Evolutionary conservation across 2,888 invertebrate genomes (phyloP), one percentile per base, ranked within the genome.

Genomic region (Callyntrura guangdongensis): DNA sequence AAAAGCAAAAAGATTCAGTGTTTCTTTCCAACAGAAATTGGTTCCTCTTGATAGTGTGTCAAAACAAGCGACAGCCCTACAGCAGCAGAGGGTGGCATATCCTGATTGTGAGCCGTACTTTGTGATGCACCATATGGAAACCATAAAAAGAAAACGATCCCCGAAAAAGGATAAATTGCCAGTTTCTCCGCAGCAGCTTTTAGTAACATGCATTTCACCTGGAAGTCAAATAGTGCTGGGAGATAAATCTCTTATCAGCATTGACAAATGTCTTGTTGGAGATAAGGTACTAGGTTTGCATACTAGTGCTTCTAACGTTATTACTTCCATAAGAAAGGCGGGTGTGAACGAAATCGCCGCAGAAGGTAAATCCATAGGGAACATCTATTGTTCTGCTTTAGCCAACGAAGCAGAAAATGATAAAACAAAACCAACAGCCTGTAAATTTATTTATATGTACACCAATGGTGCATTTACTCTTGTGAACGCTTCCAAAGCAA

Each of bases 221-320:
- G 89, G 89, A 64, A 89, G 84, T 11, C 64, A 89, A 36, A 64
- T 89, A 53, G 20, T 67, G 3, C 56, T 89, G 0, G 74, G 77
- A 17, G 72, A 84, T 61, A 77, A 64, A 20, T 25, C 25, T 6
- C 22, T 67, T 17, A 77, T 84, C 59, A 89, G 74, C 20, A 79
- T 89, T 49, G 89, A 89, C 22, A 61, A 89, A n/a, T 89, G 89
- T 27, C 56, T 89, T 27, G 84, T 84, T 12, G 89, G 89, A 17
- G 89, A 89, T 61, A 89, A 89, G 56, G 47, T 89, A 0, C 14
- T 84, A 11, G 61, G 84, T 20, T 53, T 84, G 8, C 17, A 83
- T 27, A n/a, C n/a, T n/a, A n/a, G n/a, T 0, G 69, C 49, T 27
- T 49, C 83, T 6, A 67, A 77, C 20, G 77, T 89, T 27, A 89